These are phyloP conservation scores for Dicranocentrus wangi DNA, from an alignment of 2,888 invertebrate species.

Conservation along the genomic window DNA sequence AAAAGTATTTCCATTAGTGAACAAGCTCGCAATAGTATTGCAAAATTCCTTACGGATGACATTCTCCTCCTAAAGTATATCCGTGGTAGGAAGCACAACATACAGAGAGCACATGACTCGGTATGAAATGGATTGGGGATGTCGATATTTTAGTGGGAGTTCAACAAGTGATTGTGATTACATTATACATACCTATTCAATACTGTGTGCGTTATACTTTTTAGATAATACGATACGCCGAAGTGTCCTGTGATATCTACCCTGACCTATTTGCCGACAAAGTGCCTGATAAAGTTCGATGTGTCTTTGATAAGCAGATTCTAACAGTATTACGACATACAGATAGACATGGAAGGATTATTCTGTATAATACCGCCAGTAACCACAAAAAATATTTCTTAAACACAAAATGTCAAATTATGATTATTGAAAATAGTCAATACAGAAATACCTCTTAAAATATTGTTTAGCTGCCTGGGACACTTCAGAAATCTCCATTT, in stretches of 20 bases:
- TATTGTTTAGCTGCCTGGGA: slow-evolving; percentile 22
- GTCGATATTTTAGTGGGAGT: background rate
- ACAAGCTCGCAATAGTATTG: slow-evolving; percentile 1
- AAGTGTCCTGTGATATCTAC: background rate
- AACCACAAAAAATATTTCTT: background rate
- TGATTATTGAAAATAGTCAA: background rate
- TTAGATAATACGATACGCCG: slow-evolving; percentile 25
- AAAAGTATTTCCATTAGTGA: background rate
- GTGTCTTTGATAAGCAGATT: background rate
- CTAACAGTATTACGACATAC: background rate
- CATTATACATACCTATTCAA: background rate
- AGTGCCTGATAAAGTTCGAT: background rate
- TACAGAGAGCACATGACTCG: slow-evolving; percentile 21
- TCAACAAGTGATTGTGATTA: background rate
- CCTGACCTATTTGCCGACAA: slow-evolving; percentile 28
- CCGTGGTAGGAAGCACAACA: slow-evolving; percentile 20
- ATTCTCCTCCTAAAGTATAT: slow-evolving; percentile 23
- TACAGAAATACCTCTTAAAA: background rate
- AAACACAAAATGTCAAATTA: background rate
- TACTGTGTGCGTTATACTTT: background rate
- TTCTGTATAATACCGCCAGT: slow-evolving; percentile 1
- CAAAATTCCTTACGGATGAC: background rate
- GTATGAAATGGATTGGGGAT: background rate
- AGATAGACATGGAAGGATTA: slow-evolving; percentile 10
- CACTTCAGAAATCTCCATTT: background rate